phyloP scores from a whole-genome alignment of 2,888 invertebrate genomes.

The Dendrolimus houi region DNA sequence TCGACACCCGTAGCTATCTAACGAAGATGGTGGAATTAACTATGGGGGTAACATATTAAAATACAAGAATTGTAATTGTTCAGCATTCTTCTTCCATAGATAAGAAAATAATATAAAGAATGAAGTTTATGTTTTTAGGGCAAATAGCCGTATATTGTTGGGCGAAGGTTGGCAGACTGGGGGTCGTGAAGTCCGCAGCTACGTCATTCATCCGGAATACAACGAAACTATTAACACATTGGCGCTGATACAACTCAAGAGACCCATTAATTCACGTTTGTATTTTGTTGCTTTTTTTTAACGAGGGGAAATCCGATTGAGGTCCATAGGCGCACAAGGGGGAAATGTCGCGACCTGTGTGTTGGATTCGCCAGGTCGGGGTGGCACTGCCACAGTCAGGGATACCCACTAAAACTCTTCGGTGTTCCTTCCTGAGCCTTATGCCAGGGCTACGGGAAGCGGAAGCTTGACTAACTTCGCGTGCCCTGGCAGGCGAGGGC shows the following conservation, averaged over 20 bases:
- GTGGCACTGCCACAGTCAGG: too few relatives aligned
- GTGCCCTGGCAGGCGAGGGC: too few relatives aligned
- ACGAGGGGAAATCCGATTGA: too few relatives aligned
- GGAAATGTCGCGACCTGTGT: too few relatives aligned
- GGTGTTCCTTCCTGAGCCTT: too few relatives aligned
- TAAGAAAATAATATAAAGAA: not conserved
- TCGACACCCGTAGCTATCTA: too few relatives aligned
- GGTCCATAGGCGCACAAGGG: too few relatives aligned
- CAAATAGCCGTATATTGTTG: conserved; percentile 32
- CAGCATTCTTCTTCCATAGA: not conserved
- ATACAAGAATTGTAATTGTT: not conserved
- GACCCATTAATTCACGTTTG: conserved; percentile 31
- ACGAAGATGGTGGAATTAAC: too few relatives aligned
- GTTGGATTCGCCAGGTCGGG: too few relatives aligned
- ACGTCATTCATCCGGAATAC: conserved; percentile 52
- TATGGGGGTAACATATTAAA: not conserved
- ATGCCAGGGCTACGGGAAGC: too few relatives aligned
- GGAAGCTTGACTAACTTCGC: too few relatives aligned
- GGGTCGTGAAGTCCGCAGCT: conserved; percentile 42
- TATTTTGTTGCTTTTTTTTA: not conserved
- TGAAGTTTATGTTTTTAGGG: conserved; percentile 16
- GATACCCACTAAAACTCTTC: too few relatives aligned
- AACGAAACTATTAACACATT: conserved; percentile 44
- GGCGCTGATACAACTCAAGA: conserved; percentile 45
- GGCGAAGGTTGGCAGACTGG: conserved; percentile 34